Evolutionary conservation across 1,140 invertebrate genomes (phyloP).

Genomic region (Samia ricini): DNA sequence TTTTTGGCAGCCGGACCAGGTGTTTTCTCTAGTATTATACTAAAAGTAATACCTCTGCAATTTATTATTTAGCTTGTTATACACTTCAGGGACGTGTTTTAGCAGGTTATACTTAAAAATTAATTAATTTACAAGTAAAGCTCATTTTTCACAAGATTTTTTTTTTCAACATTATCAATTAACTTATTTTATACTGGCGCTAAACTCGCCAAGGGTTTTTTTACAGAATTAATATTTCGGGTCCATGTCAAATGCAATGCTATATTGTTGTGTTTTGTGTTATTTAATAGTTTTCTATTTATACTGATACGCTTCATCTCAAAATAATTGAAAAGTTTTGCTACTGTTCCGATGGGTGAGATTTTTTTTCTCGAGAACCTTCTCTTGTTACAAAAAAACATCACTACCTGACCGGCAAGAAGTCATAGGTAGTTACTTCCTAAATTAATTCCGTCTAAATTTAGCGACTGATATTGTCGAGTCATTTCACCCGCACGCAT

Average conservation of each 20-base stretch:
- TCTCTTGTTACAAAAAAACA: slow-evolving; percentile 46
- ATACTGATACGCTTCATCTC: slow-evolving; percentile 58
- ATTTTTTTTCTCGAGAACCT: slow-evolving; percentile 36
- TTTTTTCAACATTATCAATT: background rate
- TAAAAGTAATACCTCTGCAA: too few relatives aligned
- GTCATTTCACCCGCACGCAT: slow-evolving; percentile 57
- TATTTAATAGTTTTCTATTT: slow-evolving; percentile 69
- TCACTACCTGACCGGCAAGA: slow-evolving; percentile 56
- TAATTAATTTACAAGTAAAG: background rate
- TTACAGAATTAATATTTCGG: slow-evolving; percentile 35
- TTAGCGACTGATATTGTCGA: slow-evolving; percentile 54
- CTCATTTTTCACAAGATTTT: background rate
- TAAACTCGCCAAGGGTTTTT: slow-evolving; percentile 20
- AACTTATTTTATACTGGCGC: background rate
- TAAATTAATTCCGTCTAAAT: slow-evolving; percentile 73
- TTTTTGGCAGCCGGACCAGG: too few relatives aligned
- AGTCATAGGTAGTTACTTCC: slow-evolving; percentile 45
- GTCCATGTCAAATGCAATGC: slow-evolving; percentile 36
- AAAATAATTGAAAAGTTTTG: slow-evolving; percentile 59
- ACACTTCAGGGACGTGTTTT: too few relatives aligned
- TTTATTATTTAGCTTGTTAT: too few relatives aligned
- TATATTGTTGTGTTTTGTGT: slow-evolving; percentile 40
- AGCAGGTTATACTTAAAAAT: too few relatives aligned
- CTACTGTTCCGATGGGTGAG: slow-evolving; percentile 57
- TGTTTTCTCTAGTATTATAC: too few relatives aligned